A percentile compares a stretch with the other conserved stretches of the same genome.
Evolutionary conservation across 92 coral and sea anemone species (phyloP).

Genomic region (Umimayanthus chanpuru): DNA sequence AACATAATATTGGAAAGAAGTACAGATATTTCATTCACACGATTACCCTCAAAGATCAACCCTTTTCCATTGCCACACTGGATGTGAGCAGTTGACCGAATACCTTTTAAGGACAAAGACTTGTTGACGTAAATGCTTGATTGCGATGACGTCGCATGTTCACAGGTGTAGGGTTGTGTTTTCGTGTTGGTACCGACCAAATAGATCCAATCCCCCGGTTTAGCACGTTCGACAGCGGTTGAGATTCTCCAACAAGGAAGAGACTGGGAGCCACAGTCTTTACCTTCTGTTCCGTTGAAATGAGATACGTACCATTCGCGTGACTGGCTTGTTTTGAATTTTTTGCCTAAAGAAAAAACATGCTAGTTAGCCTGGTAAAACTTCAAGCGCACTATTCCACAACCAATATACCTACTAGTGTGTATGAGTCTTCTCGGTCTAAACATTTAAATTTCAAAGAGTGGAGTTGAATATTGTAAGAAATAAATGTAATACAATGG

Average conservation of each 20-base stretch:
- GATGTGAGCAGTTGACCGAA: slow-evolving; percentile 23
- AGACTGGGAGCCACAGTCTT: slow-evolving; percentile 33
- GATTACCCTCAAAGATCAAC: slow-evolving; percentile 1
- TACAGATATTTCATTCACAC: neutral
- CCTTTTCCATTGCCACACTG: slow-evolving; percentile 23
- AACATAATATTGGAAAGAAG: slow-evolving; percentile 18
- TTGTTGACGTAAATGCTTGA: slow-evolving; percentile 31
- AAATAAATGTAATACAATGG: no score
- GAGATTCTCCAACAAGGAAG: slow-evolving; percentile 42
- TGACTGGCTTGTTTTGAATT: neutral
- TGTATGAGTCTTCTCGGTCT: no score
- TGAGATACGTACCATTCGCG: slow-evolving; percentile 54
- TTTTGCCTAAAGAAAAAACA: neutral
- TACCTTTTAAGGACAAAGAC: slow-evolving; percentile 20
- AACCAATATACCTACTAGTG: no score
- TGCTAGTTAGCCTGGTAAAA: neutral
- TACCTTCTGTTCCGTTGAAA: neutral
- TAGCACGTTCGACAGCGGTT: slow-evolving; percentile 34
- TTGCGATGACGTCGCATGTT: slow-evolving; percentile 26
- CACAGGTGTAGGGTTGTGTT: slow-evolving; percentile 41
- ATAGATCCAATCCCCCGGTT: slow-evolving; percentile 48
- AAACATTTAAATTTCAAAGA: no score
- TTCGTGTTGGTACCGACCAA: slow-evolving; percentile 58
- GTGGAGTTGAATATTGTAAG: no score
- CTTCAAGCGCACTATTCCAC: no score